A percentile compares a stretch with the other conserved stretches of the same genome.
Conservation (phyloP, 2,113 vertebrate species). For the Shinisaurus crocodilurus region DNA sequence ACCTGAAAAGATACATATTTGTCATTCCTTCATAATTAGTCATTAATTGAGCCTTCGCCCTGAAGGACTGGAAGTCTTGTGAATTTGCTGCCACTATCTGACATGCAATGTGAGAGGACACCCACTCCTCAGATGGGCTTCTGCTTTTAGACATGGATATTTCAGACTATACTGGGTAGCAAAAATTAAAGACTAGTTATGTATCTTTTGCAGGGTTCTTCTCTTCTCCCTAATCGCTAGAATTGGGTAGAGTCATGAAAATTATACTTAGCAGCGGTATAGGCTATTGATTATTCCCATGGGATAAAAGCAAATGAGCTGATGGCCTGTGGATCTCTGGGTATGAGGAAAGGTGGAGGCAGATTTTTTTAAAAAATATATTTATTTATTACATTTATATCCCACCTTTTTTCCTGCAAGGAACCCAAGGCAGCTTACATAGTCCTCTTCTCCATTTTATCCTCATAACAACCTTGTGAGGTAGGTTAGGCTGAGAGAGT, state of each 20-base stretch:
- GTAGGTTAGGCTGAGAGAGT: too few relatives aligned
- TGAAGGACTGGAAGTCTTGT: background rate
- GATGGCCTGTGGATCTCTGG: background rate
- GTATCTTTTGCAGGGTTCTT: background rate
- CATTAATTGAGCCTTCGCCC: background rate
- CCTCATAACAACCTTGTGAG: too few relatives aligned
- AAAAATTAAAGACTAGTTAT: background rate
- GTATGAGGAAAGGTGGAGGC: background rate
- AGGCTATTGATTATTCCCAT: background rate
- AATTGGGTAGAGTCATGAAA: background rate
- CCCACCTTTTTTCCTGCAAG: too few relatives aligned
- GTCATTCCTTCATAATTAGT: conserved; percentile 1
- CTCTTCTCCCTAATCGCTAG: background rate
- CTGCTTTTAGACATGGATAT: background rate
- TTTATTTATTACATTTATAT: too few relatives aligned
- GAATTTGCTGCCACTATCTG: background rate
- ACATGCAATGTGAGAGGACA: background rate
- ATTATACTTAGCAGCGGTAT: background rate
- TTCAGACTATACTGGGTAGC: background rate
- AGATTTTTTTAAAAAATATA: too few relatives aligned
- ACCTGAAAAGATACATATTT: background rate
- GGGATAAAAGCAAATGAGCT: background rate
- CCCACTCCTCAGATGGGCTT: background rate
- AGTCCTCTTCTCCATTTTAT: too few relatives aligned
- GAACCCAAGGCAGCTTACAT: too few relatives aligned